Conservation (phyloP, 2,888 invertebrate genomes). For the Sinopyrophorus schimmeli region DNA sequence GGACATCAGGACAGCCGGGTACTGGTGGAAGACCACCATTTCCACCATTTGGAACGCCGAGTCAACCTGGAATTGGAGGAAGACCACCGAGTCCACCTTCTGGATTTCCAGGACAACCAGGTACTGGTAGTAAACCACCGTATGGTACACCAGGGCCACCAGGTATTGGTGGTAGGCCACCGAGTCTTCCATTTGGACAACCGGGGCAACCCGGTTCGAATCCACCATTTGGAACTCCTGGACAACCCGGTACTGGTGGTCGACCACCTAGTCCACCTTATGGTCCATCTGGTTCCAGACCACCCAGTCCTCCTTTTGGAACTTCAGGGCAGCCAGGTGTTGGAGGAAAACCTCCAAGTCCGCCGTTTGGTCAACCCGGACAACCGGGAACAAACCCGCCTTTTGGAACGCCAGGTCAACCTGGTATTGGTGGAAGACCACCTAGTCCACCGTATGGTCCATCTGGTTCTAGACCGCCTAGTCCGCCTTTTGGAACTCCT, state of each 20-base stretch:
- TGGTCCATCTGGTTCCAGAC: slow-evolving; percentile 4
- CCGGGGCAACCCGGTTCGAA: too few species aligned
- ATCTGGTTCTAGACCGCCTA: slow-evolving; percentile 2
- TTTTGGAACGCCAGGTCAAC: slow-evolving; percentile 9
- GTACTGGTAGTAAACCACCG: slow-evolving; percentile 12
- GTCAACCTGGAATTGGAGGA: too few species aligned
- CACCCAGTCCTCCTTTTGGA: slow-evolving; percentile 14
- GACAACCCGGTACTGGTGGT: too few species aligned
- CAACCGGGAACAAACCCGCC: slow-evolving; percentile 16
- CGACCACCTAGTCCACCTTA: slow-evolving; percentile 4
- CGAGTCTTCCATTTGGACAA: slow-evolving; percentile 6
- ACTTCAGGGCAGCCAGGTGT: slow-evolving; percentile 20
- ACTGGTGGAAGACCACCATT: slow-evolving; percentile 22
- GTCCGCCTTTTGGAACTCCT: slow-evolving; percentile 6
- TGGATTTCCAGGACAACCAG: slow-evolving; percentile 13
- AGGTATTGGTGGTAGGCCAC: too few species aligned
- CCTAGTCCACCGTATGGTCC: too few species aligned
- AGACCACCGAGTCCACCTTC: slow-evolving; percentile 18
- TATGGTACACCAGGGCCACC: background rate
- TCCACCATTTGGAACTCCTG: too few species aligned
- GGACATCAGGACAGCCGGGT: slow-evolving; percentile 13
- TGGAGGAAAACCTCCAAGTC: slow-evolving; percentile 13
- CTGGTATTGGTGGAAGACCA: too few species aligned
- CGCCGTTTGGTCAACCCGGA: slow-evolving; percentile 10
- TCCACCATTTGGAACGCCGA: slow-evolving; percentile 17